Evolutionary conservation across 2,113 vertebrate species (phyloP).

Genomic region (Hemiscyllium ocellatum): DNA sequence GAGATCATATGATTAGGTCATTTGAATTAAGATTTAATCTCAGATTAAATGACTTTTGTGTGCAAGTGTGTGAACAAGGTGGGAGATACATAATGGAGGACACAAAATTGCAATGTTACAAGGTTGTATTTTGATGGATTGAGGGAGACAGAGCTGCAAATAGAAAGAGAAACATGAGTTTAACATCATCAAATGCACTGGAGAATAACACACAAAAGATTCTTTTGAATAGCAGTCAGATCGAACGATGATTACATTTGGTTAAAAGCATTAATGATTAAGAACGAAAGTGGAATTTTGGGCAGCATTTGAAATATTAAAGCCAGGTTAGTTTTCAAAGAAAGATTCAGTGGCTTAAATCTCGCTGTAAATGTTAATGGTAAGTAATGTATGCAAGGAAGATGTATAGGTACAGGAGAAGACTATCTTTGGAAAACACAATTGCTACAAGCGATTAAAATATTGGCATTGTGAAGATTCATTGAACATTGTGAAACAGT

Average conservation of each 20-base stretch:
- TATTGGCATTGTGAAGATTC: conserved; percentile 31
- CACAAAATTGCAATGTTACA: no score
- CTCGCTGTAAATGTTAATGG: conserved; percentile 1
- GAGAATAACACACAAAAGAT: neutral
- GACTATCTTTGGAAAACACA: neutral
- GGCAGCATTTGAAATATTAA: neutral
- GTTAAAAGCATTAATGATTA: neutral
- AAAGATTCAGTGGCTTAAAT: neutral
- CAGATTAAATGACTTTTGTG: neutral
- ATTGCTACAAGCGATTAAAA: conserved; percentile 28
- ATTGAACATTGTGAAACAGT: conserved; percentile 4
- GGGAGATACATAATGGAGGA: neutral
- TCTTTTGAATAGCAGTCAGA: neutral
- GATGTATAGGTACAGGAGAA: neutral
- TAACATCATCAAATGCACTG: neutral
- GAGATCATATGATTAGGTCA: neutral
- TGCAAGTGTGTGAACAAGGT: neutral
- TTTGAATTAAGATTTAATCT: neutral
- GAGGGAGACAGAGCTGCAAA: neutral
- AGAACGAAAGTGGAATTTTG: neutral
- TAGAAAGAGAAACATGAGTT: neutral
- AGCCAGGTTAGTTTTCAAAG: neutral
- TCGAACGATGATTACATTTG: neutral
- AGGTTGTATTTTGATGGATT: neutral
- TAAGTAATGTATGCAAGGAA: neutral